Base-by-base conservation (phyloP, 1,140 invertebrate genomes). In the Drosophila pruinosa region DNA sequence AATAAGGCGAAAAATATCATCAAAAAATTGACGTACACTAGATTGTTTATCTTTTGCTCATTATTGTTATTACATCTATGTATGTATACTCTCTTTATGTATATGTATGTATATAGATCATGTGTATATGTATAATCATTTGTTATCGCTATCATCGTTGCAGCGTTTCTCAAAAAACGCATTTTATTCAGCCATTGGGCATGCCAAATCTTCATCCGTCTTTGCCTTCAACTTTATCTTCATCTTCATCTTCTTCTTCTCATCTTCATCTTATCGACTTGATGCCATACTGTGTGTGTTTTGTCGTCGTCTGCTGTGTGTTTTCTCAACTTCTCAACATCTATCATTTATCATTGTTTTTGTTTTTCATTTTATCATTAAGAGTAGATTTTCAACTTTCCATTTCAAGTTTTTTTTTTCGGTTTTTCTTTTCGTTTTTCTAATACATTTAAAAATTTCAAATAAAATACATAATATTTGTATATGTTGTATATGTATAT, bases 1-100 rank as follows among this genome's bases (percentile, higher is more conserved):
- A 79, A 85, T 85, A 86, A 86, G 81, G 81, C 81, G 81, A 86
- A 86, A 86, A 86, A 86, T 88, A 86, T 86, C 81, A 86, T 86
- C 81, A 86, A 86, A 88, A 83, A 88, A 88, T 86, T 86, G 81
- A 86, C 81, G 74, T 86, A 88, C 81, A 81, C 81, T 88, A 86
- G 82, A 88, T 81, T 88, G 82, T 81, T 81, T 80, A 78, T 78
- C 41, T 72, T 65, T 71, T 80, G 56, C 43, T 70, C 61, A 62
- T 72, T 62, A 75, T 75, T 59, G 57, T 31, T 72, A 24, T 47
- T 65, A 67, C 31, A 72, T 70, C 50, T 54, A 48, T 58, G 15
- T 65, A 61, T 56, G 14, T 63, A 53, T 52, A 52, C 36, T 22
- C 15, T 56, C 12, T n/a, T n/a, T 59, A 31, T 57, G 39, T 58